Evolutionary conservation across 2,888 invertebrate genomes (phyloP).

Genomic region (Mythimna vitellina): DNA sequence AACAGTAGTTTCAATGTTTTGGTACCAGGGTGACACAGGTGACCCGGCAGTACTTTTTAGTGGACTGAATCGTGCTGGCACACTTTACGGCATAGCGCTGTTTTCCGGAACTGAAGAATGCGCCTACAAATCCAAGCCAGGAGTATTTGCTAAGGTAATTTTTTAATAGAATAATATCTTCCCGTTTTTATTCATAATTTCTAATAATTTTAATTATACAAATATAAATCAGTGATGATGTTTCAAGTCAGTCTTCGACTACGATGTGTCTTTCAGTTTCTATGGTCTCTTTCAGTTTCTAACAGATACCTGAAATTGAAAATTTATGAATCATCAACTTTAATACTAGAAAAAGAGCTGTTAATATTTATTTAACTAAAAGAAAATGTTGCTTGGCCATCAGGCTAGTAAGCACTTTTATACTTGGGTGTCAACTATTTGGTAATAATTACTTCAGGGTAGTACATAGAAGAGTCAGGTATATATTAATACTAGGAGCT

Average conservation of each 20-base stretch:
- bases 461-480: constrained; percentile 40
- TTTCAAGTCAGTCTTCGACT: neutral
- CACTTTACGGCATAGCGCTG: constrained; percentile 83
- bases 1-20: constrained; percentile 57
- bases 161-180: neutral
- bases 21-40: constrained; percentile 85
- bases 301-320: neutral
- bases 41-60: constrained; percentile 87
- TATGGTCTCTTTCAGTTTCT: neutral
- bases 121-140: constrained; percentile 85
- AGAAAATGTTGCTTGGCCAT: neutral
- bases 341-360: neutral
- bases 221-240: neutral
- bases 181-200: neutral
- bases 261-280: too few species aligned
- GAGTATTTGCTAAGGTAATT: constrained; percentile 85
- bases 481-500: constrained; percentile 47
- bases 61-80: constrained; percentile 82
- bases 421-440: neutral
- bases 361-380: neutral
- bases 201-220: neutral
- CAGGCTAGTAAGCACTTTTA: neutral
- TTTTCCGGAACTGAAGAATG: constrained; percentile 88
- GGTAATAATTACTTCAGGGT: constrained; percentile 1
- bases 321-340: neutral